These are phyloP conservation scores for Tachycineta bicolor DNA, from an alignment of 2,113 vertebrate genomes.

Conservation along the genomic window DNA sequence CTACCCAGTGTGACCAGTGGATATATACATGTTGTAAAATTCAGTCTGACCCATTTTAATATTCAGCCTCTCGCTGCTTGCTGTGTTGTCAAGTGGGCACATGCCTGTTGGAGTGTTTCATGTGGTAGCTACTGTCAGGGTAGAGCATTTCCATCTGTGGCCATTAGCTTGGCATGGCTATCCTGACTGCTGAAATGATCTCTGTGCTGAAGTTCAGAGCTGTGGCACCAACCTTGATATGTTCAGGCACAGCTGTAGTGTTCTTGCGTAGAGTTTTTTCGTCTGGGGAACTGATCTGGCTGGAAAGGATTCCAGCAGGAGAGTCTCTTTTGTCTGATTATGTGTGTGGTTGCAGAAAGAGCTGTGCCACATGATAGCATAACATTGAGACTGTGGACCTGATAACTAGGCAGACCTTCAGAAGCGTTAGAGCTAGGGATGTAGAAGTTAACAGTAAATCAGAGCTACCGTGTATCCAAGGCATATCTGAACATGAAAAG, in stretches of 20 bases:
- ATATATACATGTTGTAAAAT: background rate
- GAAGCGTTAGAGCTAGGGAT: background rate
- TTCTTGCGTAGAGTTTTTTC: background rate
- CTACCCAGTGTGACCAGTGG: background rate
- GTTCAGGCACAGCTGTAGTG: background rate
- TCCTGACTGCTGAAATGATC: background rate
- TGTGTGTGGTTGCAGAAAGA: background rate
- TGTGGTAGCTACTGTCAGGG: background rate
- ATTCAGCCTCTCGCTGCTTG: background rate
- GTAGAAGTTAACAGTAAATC: background rate
- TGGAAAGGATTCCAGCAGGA: background rate
- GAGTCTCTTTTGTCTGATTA: background rate
- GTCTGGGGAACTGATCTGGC: background rate
- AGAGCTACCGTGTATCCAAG: background rate
- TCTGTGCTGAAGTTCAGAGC: background rate
- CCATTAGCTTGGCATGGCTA: accelerated
- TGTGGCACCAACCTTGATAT: background rate
- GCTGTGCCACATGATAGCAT: background rate
- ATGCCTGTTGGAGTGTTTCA: background rate
- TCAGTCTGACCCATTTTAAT: background rate
- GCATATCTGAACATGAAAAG: background rate
- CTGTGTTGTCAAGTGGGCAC: background rate
- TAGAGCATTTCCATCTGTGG: background rate
- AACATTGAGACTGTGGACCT: background rate
- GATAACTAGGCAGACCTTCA: background rate